Percentiles rank a stretch among this genome's conserved stretches.
Evolutionary conservation across 2,113 vertebrate genomes (phyloP).

Genomic region (Brachionichthys hirsutus): DNA sequence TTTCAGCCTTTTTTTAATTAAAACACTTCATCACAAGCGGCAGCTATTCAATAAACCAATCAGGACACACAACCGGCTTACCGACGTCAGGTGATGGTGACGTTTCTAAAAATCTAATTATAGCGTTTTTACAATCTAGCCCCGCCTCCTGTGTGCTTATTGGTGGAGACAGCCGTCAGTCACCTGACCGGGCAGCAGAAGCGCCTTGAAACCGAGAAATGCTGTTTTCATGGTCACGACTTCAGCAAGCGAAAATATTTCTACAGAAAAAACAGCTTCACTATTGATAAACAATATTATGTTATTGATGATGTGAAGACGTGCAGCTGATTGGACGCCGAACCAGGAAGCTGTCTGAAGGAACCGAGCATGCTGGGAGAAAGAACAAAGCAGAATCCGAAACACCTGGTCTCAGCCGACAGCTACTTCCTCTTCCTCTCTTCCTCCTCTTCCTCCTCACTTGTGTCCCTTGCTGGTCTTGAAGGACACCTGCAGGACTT

Average conservation of each 20-base stretch:
- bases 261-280: background rate
- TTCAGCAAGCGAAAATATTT: too few species aligned
- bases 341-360: background rate
- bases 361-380: conserved; percentile 38
- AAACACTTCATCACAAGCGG: too few species aligned
- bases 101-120: conserved; percentile 21
- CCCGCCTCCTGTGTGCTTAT: background rate
- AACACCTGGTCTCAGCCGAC: background rate
- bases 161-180: conserved; percentile 10
- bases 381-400: background rate
- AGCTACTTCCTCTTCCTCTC: background rate
- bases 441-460: conserved; percentile 59
- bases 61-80: background rate
- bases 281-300: too few species aligned
- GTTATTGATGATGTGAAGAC: too few species aligned
- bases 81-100: background rate
- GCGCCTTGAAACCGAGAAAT: too few species aligned
- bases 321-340: too few species aligned
- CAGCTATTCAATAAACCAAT: conserved; percentile 3
- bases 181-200: conserved; percentile 1
- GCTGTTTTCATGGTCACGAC: too few species aligned
- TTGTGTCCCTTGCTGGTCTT: conserved; percentile 99
- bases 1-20: too few species aligned
- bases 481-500: conserved; percentile 98
- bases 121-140: background rate